Evolutionary conservation across 2,888 invertebrate species (phyloP).

Genomic region (Ormyrus thymus): DNA sequence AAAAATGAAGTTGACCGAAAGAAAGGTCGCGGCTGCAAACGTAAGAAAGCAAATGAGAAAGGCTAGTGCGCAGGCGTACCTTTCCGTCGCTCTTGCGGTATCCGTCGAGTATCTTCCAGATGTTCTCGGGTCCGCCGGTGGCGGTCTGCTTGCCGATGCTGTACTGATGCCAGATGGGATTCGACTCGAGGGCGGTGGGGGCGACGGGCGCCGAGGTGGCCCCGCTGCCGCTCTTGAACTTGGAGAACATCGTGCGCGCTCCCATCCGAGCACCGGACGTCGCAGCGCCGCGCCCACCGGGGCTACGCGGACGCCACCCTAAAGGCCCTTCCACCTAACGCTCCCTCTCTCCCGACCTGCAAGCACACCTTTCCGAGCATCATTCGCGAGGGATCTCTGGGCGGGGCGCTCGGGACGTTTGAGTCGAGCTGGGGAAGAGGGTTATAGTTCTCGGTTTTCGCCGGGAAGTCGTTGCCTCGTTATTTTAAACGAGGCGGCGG

Average conservation of each 20-base stretch:
- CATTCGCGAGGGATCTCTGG: too few species aligned
- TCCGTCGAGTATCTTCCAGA: conserved; percentile 95
- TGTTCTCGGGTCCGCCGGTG: conserved; percentile 88
- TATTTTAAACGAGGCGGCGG: too few species aligned
- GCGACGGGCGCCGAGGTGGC: conserved; percentile 66
- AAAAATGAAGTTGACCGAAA: background rate
- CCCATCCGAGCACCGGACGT: conserved; percentile 50
- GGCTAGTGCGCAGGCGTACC: conserved; percentile 78
- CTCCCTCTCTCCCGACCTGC: too few species aligned
- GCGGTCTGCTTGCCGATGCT: conserved; percentile 90
- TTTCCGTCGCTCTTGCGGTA: conserved; percentile 91
- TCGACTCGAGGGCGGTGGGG: conserved; percentile 79
- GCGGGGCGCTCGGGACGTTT: too few species aligned
- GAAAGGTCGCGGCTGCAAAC: background rate
- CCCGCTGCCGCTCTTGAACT: conserved; percentile 80
- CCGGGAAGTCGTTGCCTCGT: too few species aligned
- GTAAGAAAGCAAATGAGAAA: background rate
- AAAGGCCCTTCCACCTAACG: too few species aligned
- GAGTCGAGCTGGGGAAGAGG: too few species aligned
- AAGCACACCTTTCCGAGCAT: too few species aligned
- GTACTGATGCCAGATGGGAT: conserved; percentile 91
- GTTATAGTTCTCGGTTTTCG: too few species aligned
- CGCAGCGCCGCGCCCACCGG: too few species aligned
- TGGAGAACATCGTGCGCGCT: conserved; percentile 81
- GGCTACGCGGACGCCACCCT: too few species aligned